Percentiles rank a stretch among this genome's conserved stretches.
These are phyloP conservation scores for Morinoia aosen DNA, from an alignment of 2,888 invertebrate species.

Conservation along the genomic window DNA sequence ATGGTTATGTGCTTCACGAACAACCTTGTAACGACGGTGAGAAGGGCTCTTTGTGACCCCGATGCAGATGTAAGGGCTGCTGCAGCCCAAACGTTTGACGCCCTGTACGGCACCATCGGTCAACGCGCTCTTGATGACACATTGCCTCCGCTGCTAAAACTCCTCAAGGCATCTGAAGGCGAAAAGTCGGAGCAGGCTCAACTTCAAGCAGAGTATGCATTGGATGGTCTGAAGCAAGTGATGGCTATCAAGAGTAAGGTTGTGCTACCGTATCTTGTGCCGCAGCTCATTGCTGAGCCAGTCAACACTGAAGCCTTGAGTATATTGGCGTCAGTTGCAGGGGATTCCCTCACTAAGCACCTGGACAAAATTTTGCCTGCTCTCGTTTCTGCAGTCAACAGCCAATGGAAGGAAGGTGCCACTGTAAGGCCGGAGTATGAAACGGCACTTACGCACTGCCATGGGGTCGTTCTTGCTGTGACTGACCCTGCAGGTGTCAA, in stretches of 20 bases:
- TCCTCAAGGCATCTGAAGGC: conserved; percentile 74
- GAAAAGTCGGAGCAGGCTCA: conserved; percentile 77
- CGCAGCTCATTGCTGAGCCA: conserved; percentile 87
- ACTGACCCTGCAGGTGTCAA: conserved; percentile 88
- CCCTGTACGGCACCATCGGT: conserved; percentile 94
- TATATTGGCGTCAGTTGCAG: conserved; percentile 93
- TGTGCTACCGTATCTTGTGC: conserved; percentile 95
- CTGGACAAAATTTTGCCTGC: conserved; percentile 93
- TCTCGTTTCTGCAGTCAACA: conserved; percentile 81
- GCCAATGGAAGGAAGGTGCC: conserved; percentile 75
- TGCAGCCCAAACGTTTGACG: conserved; percentile 97
- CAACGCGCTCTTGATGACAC: conserved; percentile 96
- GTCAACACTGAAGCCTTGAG: conserved; percentile 95
- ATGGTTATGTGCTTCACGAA: conserved; percentile 92
- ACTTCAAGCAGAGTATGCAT: conserved; percentile 79
- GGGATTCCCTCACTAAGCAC: conserved; percentile 91
- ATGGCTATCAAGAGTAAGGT: conserved; percentile 97
- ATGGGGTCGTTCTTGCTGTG: conserved; percentile 92
- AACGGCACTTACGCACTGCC: conserved; percentile 84
- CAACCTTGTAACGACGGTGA: conserved; percentile 92
- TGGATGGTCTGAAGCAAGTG: conserved; percentile 96
- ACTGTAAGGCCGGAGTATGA: conserved; percentile 77
- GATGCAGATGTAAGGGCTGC: conserved; percentile 91
- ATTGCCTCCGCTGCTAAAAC: conserved; percentile 89
- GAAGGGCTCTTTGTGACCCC: conserved; percentile 93